phyloP scores from a whole-genome alignment of 2,113 vertebrate species.

The Salvelinus alpinus region DNA sequence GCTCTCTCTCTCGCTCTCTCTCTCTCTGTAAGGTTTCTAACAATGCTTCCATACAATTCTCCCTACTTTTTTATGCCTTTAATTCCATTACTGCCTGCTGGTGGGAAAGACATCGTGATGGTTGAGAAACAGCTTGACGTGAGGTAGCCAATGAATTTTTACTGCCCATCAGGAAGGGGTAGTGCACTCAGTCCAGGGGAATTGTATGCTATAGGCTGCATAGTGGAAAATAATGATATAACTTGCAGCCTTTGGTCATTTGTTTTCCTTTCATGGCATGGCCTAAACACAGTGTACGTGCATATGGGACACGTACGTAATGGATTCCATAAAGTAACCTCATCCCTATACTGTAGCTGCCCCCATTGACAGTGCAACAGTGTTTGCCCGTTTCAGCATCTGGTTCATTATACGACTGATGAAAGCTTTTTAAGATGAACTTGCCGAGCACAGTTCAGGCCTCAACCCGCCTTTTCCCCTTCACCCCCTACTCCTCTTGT shows the following conservation, averaged over 20 bases:
- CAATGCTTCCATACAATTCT: constrained; percentile 26
- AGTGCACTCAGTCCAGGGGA: background rate
- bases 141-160: constrained; percentile 58
- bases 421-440: constrained; percentile 58
- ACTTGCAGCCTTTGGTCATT: constrained; percentile 28
- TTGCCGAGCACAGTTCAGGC: constrained; percentile 22
- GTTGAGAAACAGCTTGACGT: constrained; percentile 57
- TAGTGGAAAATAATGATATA: constrained; percentile 43
- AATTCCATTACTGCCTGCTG: constrained; percentile 46
- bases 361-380: constrained; percentile 20
- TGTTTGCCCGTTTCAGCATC: constrained; percentile 35
- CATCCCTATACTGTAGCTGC: constrained; percentile 3
- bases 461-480: background rate
- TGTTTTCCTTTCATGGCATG: constrained; percentile 29
- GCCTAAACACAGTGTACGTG: background rate
- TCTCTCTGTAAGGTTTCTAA: constrained; percentile 10
- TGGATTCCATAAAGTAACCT: constrained; percentile 41
- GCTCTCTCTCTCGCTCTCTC: constrained; percentile 1
- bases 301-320: constrained; percentile 25
- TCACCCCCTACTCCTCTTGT: constrained; percentile 4
- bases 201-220: constrained; percentile 18
- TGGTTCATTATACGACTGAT: constrained; percentile 58
- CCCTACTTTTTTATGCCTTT: constrained; percentile 23
- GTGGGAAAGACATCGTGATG: constrained; percentile 44
- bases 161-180: constrained; percentile 29